Percentiles rank a stretch among this genome's conserved stretches.
Evolutionary conservation across 1,140 invertebrate genomes (phyloP).

Genomic region (Chrysopa pallens): DNA sequence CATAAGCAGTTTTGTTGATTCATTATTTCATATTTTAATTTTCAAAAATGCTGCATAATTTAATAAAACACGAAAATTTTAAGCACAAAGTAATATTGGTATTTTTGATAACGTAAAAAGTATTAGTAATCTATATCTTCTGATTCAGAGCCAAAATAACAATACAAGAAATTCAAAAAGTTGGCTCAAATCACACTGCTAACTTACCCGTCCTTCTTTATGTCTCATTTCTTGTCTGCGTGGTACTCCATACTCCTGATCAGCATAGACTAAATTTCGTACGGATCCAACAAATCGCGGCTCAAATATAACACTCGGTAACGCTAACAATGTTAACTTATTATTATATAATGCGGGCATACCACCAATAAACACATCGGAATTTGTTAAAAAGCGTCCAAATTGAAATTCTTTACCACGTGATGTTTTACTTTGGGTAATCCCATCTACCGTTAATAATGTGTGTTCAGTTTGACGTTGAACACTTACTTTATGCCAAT

Average conservation of each 20-base stretch:
- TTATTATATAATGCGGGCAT: constrained; percentile 78
- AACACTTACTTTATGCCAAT: constrained; percentile 79
- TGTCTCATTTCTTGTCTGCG: constrained; percentile 59
- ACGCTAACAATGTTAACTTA: constrained; percentile 59
- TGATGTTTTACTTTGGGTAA: constrained; percentile 50
- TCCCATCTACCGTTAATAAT: constrained; percentile 61
- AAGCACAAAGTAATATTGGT: too few relatives aligned
- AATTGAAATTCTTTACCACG: constrained; percentile 73
- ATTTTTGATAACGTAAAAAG: too few relatives aligned
- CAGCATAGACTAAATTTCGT: constrained; percentile 70
- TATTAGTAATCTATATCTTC: too few relatives aligned
- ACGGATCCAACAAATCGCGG: constrained; percentile 71
- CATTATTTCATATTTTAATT: too few relatives aligned
- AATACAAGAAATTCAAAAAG: too few relatives aligned
- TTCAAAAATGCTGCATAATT: too few relatives aligned
- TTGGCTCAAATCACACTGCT: too few relatives aligned
- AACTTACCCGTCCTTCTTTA: constrained; percentile 54
- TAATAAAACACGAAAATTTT: too few relatives aligned
- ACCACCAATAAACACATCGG: constrained; percentile 81
- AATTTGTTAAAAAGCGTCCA: constrained; percentile 66
- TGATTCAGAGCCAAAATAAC: too few relatives aligned
- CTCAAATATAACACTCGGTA: constrained; percentile 82
- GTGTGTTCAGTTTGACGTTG: constrained; percentile 58
- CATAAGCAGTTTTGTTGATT: too few relatives aligned
- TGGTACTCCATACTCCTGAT: constrained; percentile 47